phyloP scores from a whole-genome alignment of 2,888 invertebrate species.

The Amblyjoppa fuscipennis region DNA sequence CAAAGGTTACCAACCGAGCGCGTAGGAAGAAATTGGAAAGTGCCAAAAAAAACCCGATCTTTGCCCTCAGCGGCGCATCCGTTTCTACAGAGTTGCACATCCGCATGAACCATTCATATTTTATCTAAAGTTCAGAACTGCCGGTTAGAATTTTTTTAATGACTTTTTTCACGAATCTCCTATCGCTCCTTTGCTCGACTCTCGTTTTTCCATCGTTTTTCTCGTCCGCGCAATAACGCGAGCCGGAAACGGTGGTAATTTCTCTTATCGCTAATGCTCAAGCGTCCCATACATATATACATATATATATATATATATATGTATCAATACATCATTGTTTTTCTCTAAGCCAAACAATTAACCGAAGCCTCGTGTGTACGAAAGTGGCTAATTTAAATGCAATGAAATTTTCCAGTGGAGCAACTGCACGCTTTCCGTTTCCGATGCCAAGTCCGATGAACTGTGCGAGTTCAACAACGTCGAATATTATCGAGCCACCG shows the following conservation, averaged over 20 bases:
- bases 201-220: background rate
- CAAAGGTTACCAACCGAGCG: too few species aligned
- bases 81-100: background rate
- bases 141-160: too few species aligned
- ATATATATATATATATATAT: background rate
- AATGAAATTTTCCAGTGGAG: background rate
- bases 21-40: too few species aligned
- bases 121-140: too few species aligned
- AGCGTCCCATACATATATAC: background rate
- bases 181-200: background rate
- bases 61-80: background rate
- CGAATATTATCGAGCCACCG: background rate
- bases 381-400: slow-evolving; percentile 35
- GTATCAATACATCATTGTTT: background rate
- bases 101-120: background rate
- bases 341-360: slow-evolving; percentile 15
- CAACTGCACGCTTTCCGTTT: background rate
- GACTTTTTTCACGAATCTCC: too few species aligned
- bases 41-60: too few species aligned
- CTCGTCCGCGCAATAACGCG: background rate
- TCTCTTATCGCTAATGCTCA: background rate
- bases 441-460: background rate
- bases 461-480: background rate
- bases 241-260: background rate
- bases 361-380: background rate